Percentiles rank a stretch among this genome's conserved stretches.
These are phyloP conservation scores for Ephialtes manifestator DNA, from an alignment of 2,888 invertebrate genomes.

Conservation along the genomic window DNA sequence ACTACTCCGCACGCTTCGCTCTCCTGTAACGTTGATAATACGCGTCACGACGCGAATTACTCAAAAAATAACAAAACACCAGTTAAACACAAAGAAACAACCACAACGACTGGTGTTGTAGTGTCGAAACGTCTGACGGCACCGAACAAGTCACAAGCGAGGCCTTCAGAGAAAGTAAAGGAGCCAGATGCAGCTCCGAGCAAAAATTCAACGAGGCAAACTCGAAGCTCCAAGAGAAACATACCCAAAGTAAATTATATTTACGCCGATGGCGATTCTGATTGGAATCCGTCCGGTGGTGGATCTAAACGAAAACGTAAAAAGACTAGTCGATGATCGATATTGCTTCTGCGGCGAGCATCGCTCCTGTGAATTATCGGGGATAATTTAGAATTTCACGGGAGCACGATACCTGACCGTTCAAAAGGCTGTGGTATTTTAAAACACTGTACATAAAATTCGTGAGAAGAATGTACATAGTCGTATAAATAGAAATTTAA, in stretches of 20 bases:
- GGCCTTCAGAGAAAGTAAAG: conserved; percentile 65
- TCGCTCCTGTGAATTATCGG: conserved; percentile 47
- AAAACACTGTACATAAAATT: conserved; percentile 52
- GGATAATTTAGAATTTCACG: conserved; percentile 46
- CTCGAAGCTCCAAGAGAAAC: conserved; percentile 82
- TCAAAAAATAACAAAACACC: conserved; percentile 71
- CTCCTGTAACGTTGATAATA: conserved; percentile 53
- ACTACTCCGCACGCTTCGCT: conserved; percentile 64
- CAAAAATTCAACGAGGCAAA: conserved; percentile 74
- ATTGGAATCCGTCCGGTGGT: conserved; percentile 81
- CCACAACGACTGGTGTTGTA: conserved; percentile 36
- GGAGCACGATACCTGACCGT: conserved; percentile 71
- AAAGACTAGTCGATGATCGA: conserved; percentile 82
- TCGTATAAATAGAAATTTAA: conserved; percentile 13
- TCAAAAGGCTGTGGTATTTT: conserved; percentile 75
- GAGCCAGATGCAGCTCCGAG: conserved; percentile 51
- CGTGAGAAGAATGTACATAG: conserved; percentile 37
- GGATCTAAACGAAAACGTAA: conserved; percentile 80
- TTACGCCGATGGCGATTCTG: conserved; percentile 81
- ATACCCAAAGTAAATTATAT: conserved; percentile 83
- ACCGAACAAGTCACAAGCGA: conserved; percentile 64
- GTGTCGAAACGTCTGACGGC: conserved; percentile 67
- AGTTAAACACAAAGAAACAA: conserved; percentile 68
- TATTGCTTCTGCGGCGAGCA: conserved; percentile 62
- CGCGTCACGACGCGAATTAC: conserved; percentile 69